phyloP scores from a whole-genome alignment of 2,888 invertebrate genomes.

The Yponomeuta evonymella region DNA sequence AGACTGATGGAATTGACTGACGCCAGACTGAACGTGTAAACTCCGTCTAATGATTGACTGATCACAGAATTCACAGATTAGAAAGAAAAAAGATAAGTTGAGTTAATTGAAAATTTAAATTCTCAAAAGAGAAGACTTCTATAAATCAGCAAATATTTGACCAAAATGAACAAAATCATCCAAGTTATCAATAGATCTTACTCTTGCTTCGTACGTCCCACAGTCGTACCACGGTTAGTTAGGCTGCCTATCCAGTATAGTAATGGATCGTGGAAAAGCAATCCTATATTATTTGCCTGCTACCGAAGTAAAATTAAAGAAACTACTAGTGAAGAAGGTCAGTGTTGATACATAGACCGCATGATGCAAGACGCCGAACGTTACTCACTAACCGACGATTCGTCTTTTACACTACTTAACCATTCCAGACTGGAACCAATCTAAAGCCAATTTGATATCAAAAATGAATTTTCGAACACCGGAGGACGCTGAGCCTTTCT shows the following conservation, averaged over 20 bases:
- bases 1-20: too few relatives aligned
- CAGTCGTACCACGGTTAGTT: neutral
- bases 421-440: conserved; percentile 33
- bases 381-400: too few relatives aligned
- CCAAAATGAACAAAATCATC: conserved; percentile 2
- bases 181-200: neutral
- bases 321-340: neutral
- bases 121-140: too few relatives aligned
- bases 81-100: too few relatives aligned
- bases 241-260: neutral
- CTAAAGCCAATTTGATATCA: conserved; percentile 54
- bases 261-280: neutral
- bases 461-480: conserved; percentile 56
- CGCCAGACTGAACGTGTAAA: too few relatives aligned
- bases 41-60: too few relatives aligned
- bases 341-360: conserved; percentile 6
- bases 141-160: neutral
- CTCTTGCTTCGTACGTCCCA: neutral
- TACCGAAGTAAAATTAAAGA: conserved; percentile 7
- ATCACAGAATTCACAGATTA: too few relatives aligned
- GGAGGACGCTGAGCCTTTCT: conserved; percentile 72
- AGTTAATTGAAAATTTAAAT: too few relatives aligned
- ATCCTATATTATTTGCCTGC: neutral
- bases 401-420: conserved; percentile 13
- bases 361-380: too few relatives aligned